phyloP scores from a whole-genome alignment of 2,888 invertebrate species.

The Heteropelma amictum region DNA sequence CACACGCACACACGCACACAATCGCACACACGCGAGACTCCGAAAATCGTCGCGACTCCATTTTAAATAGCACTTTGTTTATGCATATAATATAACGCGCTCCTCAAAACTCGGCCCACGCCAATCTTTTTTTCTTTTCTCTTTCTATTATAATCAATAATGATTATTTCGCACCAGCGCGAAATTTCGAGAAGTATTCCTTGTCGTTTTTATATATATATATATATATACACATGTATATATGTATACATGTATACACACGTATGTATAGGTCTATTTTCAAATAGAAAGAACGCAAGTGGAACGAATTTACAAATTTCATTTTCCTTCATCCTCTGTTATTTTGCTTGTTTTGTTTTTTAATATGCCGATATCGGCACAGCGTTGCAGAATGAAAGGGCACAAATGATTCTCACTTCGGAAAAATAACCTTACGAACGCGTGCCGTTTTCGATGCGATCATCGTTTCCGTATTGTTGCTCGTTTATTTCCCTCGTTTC shows the following conservation, averaged over 20 bases:
- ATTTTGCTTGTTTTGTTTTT: not conserved
- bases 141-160: constrained; percentile 50
- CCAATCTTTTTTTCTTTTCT: not conserved
- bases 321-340: constrained; percentile 6
- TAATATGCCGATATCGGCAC: constrained; percentile 69
- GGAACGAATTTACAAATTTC: constrained; percentile 56
- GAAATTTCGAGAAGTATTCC: constrained; percentile 61
- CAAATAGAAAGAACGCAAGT: constrained; percentile 55
- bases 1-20: constrained; percentile 19
- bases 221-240: constrained; percentile 1
- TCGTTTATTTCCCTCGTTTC: constrained; percentile 33
- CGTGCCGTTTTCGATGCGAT: constrained; percentile 52
- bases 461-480: constrained; percentile 44
- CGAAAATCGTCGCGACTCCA: constrained; percentile 49
- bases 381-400: constrained; percentile 72
- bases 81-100: constrained; percentile 59
- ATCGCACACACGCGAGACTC: constrained; percentile 15
- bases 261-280: constrained; percentile 19
- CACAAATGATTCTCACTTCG: constrained; percentile 65
- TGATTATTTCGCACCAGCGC: constrained; percentile 70
- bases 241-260: constrained; percentile 8
- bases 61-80: constrained; percentile 70
- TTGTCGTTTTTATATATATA: constrained; percentile 10
- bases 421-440: constrained; percentile 60
- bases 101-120: constrained; percentile 11